Evolutionary conservation across 2,113 vertebrate species (phyloP).

Genomic region (Kobus ellipsiprymnus): DNA sequence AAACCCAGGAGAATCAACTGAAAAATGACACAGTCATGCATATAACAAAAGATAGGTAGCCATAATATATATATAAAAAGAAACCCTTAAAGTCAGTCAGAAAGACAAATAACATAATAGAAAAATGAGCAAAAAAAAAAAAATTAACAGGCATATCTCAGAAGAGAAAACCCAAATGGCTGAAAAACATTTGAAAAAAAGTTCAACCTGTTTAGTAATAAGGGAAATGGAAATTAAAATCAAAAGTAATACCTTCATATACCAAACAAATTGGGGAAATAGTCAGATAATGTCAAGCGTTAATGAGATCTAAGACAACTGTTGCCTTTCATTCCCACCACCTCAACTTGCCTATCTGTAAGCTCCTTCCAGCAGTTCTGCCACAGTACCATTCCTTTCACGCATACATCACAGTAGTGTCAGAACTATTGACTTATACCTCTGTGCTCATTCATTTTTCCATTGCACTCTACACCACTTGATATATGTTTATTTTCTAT

Average conservation of each 20-base stretch:
- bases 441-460: background rate
- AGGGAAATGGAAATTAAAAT: background rate
- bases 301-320: background rate
- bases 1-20: background rate
- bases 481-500: background rate
- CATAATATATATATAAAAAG: background rate
- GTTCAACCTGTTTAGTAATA: background rate
- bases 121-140: background rate
- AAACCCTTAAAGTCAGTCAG: background rate
- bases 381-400: background rate
- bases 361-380: no score
- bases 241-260: background rate
- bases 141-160: background rate
- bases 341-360: background rate
- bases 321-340: background rate
- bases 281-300: background rate
- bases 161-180: background rate
- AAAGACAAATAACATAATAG: background rate
- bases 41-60: background rate
- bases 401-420: background rate
- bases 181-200: background rate
- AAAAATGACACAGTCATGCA: background rate
- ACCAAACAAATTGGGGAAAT: background rate
- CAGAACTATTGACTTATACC: background rate
- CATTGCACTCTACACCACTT: background rate